phyloP scores from a whole-genome alignment of 2,113 vertebrate species.

The Hystrix cristata region DNA sequence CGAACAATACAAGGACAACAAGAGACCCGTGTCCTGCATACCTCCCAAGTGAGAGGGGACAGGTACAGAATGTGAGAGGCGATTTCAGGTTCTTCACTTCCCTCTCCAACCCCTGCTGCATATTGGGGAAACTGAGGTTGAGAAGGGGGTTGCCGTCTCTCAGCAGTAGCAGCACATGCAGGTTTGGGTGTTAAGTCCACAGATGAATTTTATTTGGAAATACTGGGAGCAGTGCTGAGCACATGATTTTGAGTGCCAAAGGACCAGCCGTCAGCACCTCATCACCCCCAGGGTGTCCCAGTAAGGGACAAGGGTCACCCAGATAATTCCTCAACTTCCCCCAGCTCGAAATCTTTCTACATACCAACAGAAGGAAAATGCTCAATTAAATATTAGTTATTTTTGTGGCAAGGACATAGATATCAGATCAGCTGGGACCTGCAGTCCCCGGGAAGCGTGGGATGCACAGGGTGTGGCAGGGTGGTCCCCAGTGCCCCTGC shows the following conservation, averaged over 20 bases:
- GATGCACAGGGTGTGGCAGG: rapidly evolving
- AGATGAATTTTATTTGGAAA: background rate
- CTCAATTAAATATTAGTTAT: background rate
- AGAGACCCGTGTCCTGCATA: no score
- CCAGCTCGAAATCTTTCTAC: background rate
- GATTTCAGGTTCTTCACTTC: no score
- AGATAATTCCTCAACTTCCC: background rate
- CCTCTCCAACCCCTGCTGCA: no score
- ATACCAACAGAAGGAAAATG: background rate
- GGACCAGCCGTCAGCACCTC: background rate
- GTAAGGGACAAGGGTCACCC: no score
- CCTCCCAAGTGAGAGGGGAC: no score
- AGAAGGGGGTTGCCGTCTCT: no score
- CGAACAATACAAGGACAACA: no score
- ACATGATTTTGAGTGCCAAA: background rate
- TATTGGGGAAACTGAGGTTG: no score
- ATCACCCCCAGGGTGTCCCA: background rate
- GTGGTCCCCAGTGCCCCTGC: background rate
- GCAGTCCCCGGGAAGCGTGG: rapidly evolving
- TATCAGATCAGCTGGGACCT: background rate
- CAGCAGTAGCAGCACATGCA: no score
- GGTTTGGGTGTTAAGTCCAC: background rate
- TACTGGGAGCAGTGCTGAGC: no score
- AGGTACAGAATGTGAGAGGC: no score
- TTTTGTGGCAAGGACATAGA: background rate